Evolutionary conservation across 2,888 invertebrate species (phyloP).

Genomic region (Apantesis nais): DNA sequence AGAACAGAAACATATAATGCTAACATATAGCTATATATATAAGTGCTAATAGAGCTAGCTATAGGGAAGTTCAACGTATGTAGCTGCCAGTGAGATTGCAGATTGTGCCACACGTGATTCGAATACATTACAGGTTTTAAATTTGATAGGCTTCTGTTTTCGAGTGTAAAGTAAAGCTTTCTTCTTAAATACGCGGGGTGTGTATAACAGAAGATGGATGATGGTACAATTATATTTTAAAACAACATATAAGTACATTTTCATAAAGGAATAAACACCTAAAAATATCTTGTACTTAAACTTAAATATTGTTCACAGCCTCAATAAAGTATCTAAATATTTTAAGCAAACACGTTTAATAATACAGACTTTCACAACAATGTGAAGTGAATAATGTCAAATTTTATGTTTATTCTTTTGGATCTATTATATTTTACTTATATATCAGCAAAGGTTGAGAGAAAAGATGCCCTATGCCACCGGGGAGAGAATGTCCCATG

Average conservation of each 20-base stretch:
- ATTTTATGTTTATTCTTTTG: too few species aligned
- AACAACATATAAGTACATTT: not conserved
- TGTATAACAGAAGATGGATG: slow-evolving; percentile 2
- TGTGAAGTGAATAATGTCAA: too few species aligned
- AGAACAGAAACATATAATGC: too few species aligned
- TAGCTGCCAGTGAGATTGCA: slow-evolving; percentile 13
- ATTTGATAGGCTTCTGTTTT: slow-evolving; percentile 11
- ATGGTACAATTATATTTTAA: not conserved
- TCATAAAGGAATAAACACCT: not conserved
- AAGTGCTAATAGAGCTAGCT: slow-evolving; percentile 19
- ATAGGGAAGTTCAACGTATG: slow-evolving; percentile 20
- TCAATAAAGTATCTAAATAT: too few species aligned
- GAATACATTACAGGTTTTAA: slow-evolving; percentile 54
- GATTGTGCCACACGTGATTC: slow-evolving; percentile 47
- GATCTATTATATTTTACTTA: too few species aligned
- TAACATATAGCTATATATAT: too few species aligned
- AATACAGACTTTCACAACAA: too few species aligned
- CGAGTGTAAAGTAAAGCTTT: slow-evolving; percentile 3
- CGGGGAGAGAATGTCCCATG: too few species aligned
- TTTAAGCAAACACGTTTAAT: too few species aligned
- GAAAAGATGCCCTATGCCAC: too few species aligned
- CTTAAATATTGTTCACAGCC: not conserved
- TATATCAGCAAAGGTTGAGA: too few species aligned
- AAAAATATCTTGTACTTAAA: not conserved
- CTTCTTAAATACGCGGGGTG: slow-evolving; percentile 1